Conservation (phyloP, 2,797 vertebrate genomes). For the Acropternis orthonyx region DNA sequence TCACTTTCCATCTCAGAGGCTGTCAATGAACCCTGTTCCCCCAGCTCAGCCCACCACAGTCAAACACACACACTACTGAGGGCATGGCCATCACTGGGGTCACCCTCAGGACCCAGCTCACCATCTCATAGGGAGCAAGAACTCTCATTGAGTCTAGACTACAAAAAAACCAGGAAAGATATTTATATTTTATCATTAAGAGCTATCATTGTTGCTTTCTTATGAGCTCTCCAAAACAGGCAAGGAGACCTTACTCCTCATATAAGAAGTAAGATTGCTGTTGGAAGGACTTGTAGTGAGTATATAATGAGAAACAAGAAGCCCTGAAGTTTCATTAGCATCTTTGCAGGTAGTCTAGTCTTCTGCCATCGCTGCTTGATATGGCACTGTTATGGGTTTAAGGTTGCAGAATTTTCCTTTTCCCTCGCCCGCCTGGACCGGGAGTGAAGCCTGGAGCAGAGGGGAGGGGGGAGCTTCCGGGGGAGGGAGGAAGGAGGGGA, state of each 20-base stretch:
- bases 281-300: not conserved
- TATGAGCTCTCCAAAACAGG: not conserved
- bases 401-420: too few relatives aligned
- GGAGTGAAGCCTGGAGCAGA: too few relatives aligned
- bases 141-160: not conserved
- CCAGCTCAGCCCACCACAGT: fast-evolving
- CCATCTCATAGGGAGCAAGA: not conserved
- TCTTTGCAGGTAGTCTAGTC: not conserved
- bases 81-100: not conserved
- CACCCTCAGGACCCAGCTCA: not conserved
- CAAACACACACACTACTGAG: not conserved
- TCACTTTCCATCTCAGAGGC: not conserved
- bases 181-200: not conserved
- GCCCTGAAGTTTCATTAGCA: not conserved
- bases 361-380: not conserved
- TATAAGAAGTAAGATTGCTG: not conserved
- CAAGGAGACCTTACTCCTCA: not conserved
- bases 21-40: not conserved
- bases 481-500: too few relatives aligned
- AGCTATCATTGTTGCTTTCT: not conserved
- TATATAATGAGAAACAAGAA: not conserved
- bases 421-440: too few relatives aligned
- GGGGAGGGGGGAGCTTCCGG: too few relatives aligned
- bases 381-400: too few relatives aligned
- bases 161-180: not conserved